Evolutionary conservation across 2,888 invertebrate genomes (phyloP), one percentile per base, ranked within the genome.

Genomic region (Thymelicus lineola): DNA sequence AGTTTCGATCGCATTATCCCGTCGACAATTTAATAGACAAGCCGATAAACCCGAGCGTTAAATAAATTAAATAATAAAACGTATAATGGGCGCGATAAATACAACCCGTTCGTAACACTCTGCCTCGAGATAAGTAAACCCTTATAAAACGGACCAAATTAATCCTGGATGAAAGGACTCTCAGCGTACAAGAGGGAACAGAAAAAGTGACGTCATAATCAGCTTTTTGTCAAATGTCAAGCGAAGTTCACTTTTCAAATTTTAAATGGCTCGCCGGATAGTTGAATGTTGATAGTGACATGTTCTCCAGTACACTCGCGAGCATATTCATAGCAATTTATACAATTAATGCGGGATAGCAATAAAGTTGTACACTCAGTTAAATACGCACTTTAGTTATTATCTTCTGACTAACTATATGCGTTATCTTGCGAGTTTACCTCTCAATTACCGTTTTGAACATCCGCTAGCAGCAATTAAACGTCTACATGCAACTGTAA

Each of bases 11-110:
- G 81, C 85, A 86, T 90, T 91, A 90, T 86, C 89, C 88, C 84
- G 79, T 86, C 88, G 84, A 87, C 89, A 83, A 88, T 91, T 91
- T 90, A 92, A 91, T 93, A 93, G 93, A 89, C 89, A 88, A 88
- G 86, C 86, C 84, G 87, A 91, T 91, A 91, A 90, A 85, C 83
- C 79, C 82, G 80, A 85, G 90, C 86, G 91, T 91, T 92, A 92
- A 92, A 93, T 93, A 93, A 93, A 93, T 93, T 93, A 92, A 92
- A 93, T 92, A 93, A 93, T 93, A 91, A 93, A 93, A 91, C 84
- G 87, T 87, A 92, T 93, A 93, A 93, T 93, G 90, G 87, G 82
- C 77, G 82, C 89, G 91, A 93, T 93, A 93, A 91, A 90, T 89
- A 92, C 86, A 90, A 90, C 91, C 88, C 88, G 91, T 88, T 88